These are phyloP conservation scores for Saxidomus purpurata DNA, from an alignment of 1,140 invertebrate species.

Conservation along the genomic window DNA sequence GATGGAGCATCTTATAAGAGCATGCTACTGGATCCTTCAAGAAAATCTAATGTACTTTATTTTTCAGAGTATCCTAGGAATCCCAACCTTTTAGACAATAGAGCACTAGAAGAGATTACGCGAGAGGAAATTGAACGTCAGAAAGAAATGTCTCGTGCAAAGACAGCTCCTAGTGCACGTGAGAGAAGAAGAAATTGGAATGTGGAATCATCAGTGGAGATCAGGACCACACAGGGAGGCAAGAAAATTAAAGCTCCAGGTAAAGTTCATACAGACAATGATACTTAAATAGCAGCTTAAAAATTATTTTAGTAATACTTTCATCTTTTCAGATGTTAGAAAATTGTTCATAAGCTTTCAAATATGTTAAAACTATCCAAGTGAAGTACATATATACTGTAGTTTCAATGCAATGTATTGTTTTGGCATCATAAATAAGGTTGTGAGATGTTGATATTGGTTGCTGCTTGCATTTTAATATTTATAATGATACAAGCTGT, in stretches of 20 bases:
- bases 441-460: too few species aligned
- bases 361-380: too few species aligned
- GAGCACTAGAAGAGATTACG: conserved; percentile 39
- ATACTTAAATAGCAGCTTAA: neutral
- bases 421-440: too few species aligned
- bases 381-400: too few species aligned
- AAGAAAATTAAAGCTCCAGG: conserved; percentile 65
- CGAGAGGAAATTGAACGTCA: conserved; percentile 43
- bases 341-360: neutral
- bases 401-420: too few species aligned
- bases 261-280: neutral
- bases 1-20: too few species aligned
- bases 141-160: conserved; percentile 56
- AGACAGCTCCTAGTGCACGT: conserved; percentile 59
- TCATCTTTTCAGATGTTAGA: neutral
- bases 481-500: too few species aligned
- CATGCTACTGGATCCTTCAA: too few species aligned
- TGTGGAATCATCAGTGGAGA: conserved; percentile 61
- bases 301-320: neutral
- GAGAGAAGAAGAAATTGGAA: conserved; percentile 63
- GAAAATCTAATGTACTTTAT: neutral
- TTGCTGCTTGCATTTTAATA: too few species aligned
- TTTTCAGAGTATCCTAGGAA: conserved; percentile 29
- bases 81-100: conserved; percentile 53
- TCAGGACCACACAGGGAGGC: conserved; percentile 54